These are phyloP conservation scores for Polypedilum pembai DNA, from an alignment of 1,140 invertebrate species.

Conservation along the genomic window DNA sequence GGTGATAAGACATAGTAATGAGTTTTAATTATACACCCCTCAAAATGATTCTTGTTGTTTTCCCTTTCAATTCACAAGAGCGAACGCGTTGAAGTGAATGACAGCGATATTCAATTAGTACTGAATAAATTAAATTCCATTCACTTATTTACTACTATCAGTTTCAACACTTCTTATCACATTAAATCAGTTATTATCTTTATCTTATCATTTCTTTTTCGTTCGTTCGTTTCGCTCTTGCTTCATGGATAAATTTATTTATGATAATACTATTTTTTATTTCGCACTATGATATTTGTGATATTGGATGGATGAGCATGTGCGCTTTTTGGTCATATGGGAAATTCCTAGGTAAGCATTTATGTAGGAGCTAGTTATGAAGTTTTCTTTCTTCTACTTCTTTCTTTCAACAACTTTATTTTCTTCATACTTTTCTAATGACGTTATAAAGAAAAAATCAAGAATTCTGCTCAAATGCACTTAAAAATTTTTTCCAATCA, in stretches of 20 bases:
- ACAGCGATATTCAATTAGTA: background rate
- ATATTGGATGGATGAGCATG: too few species aligned
- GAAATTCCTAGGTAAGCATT: background rate
- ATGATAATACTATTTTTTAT: background rate
- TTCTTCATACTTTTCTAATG: too few species aligned
- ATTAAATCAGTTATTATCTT: slow-evolving; percentile 19
- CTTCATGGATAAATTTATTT: background rate
- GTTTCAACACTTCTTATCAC: background rate
- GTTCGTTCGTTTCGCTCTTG: background rate
- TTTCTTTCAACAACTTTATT: too few species aligned
- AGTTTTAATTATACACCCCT: background rate
- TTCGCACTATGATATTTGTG: background rate
- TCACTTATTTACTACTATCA: background rate
- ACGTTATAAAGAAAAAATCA: too few species aligned
- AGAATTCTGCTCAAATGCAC: too few species aligned
- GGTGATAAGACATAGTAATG: background rate
- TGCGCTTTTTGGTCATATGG: background rate
- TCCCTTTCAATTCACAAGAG: too few species aligned
- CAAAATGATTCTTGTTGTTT: too few species aligned
- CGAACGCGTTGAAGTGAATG: background rate
- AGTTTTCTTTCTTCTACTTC: too few species aligned
- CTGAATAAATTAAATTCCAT: slow-evolving; percentile 7
- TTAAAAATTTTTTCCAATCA: too few species aligned
- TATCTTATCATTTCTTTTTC: background rate
- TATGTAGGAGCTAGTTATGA: too few species aligned